Base-by-base conservation (phyloP, 2,113 vertebrate genomes). In the Pica pica region DNA sequence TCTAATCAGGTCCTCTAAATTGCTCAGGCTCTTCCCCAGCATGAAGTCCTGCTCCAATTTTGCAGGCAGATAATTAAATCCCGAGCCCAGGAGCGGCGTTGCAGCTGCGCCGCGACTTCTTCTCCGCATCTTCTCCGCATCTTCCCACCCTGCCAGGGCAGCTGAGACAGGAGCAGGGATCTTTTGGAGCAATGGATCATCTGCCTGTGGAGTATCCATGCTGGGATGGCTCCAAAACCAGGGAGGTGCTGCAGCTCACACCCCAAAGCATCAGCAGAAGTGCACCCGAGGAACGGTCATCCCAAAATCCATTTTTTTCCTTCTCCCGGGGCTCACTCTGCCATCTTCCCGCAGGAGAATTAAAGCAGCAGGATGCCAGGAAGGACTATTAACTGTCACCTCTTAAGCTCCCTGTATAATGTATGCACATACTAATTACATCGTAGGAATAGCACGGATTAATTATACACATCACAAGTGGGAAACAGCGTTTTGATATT, bases 1-100 rank as follows among this genome's bases (percentile, higher is more conserved):
- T 86, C 92, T 67, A 89, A 94, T 95, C 79, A 93, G 23, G 41
- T 42, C 81, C 90, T 83, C 71, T 35, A 50, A 87, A 77, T 77
- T 83, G 71, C 90, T 86, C 12, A 35, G 71, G 7, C 86, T 88
- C 59, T 88, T 92, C 49, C 87, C 50, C 90, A 93, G 94, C 88
- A 9, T 83, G 88, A 81, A 50, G 90, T 22, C 90, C 78, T 87
- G 87, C 79, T 91, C 83, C 83, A 90, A 2, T 92, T 90, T 83
- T 53, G 47, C 27, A 24, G 63, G 41, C 44, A n/a, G 90, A 68
- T 93, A 89, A 97, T 63, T 74, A 85, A 82, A 94, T 60, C 44
- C 81, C 14, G 19, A 53, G 56, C 83, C 41, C 5, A 57, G 87
- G 46, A 76, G 83, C 76, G 8, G 76, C 1, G 1, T 20, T 10